These are phyloP conservation scores for Corythornis cristatus DNA, from an alignment of 2,113 vertebrate species.

Conservation along the genomic window DNA sequence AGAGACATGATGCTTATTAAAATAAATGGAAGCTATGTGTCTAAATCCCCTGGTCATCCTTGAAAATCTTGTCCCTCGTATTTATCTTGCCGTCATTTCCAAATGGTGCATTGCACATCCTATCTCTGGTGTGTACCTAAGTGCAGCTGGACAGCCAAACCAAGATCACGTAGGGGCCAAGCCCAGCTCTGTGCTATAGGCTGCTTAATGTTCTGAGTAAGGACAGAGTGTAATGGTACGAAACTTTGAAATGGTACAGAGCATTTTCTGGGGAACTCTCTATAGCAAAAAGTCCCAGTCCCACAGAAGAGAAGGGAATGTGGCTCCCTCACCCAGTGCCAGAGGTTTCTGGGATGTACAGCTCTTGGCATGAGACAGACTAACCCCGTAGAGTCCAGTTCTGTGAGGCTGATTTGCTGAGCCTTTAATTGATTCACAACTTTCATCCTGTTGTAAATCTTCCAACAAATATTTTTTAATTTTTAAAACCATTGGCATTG, in stretches of 20 bases:
- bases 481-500: background rate
- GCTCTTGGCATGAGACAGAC: background rate
- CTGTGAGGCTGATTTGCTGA: background rate
- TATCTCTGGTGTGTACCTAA: background rate
- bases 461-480: background rate
- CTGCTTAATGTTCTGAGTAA: background rate
- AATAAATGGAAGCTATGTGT: background rate
- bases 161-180: fast-evolving
- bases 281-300: background rate
- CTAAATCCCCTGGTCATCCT: conserved; percentile 1
- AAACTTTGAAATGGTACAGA: background rate
- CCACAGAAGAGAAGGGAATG: background rate
- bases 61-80: background rate
- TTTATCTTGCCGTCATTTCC: background rate
- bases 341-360: background rate
- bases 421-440: background rate
- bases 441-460: background rate
- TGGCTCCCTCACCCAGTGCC: background rate
- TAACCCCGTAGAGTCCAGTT: background rate
- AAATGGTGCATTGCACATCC: background rate
- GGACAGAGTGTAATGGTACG: background rate
- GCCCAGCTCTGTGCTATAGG: background rate
- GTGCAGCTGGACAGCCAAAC: background rate
- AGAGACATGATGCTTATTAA: background rate
- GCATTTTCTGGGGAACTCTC: background rate